Base-by-base conservation (phyloP, 2,797 vertebrate species). In the Anomalospiza imberbis region DNA sequence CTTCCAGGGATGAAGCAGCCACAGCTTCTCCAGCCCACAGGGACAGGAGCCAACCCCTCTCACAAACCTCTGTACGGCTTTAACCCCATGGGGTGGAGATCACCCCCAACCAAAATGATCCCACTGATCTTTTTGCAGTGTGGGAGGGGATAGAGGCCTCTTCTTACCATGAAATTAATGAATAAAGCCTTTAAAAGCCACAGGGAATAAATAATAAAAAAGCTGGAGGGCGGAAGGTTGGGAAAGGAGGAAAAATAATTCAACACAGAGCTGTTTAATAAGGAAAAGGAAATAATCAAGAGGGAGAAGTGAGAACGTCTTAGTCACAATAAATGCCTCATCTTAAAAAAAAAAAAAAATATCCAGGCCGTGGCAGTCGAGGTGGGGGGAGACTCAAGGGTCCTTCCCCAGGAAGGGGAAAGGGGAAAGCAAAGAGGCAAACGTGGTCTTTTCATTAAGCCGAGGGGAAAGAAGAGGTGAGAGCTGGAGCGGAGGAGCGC, bases 211-310 rank as follows among this genome's bases (percentile, higher is more conserved):
- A 81, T 74, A 28, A 66, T 31, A 32, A 48, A 75, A 89, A 61
- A 65, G 61, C 50, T 50, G 89, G 63, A 73, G 62, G 65, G 71
- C 45, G 20, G 45, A 80, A 77, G 42, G 34, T 7, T 85, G 60
- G 58, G 32, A 55, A 76, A 87, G 68, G 60, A 82, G 65, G 36
- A 21, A 67, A 84, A 90, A 40, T 16, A 74, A 94, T 84, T 89
- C 70, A 72, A 6, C 34, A 25, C 18, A 22, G 73, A 93, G 63
- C 53, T 76, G 45, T 82, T 96, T 94, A 89, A 88, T 91, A 89
- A 88, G 50, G 85, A 34, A 48, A 93, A 68, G 51, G 36, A 88
- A 89, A 77, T 76, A 60, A 87, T 72, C 34, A 74, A 86, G 79
- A 77, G 50, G 50, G 63, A 67, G 47, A 88, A 74, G 51, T 12